A percentile compares a stretch with the other conserved stretches of the same genome.
Evolutionary conservation across 1,140 invertebrate genomes (phyloP).

Genomic region (Cherax quadricarinatus): DNA sequence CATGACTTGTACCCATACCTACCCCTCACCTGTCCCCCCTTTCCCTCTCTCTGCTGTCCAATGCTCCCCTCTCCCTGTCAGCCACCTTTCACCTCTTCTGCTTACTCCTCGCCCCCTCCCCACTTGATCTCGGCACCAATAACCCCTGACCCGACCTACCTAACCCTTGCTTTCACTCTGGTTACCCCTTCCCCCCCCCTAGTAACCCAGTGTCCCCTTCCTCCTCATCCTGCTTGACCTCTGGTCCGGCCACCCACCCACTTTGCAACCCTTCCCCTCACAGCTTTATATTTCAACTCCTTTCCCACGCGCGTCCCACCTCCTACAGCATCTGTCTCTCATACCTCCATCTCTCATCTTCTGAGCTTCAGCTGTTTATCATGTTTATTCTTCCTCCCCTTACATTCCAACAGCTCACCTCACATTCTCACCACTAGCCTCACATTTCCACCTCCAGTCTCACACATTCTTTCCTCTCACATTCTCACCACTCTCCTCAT

Average conservation of each 20-base stretch:
- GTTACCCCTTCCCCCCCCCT: background rate
- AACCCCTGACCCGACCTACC: background rate
- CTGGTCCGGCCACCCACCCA: background rate
- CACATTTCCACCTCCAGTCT: background rate
- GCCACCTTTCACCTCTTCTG: background rate
- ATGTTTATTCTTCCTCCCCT: background rate
- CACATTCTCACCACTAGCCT: background rate
- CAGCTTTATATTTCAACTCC: background rate
- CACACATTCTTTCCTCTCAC: background rate
- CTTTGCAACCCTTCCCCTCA: background rate
- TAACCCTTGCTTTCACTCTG: background rate
- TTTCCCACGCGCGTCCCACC: background rate
- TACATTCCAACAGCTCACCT: background rate
- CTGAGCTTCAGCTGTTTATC: background rate
- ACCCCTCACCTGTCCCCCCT: background rate
- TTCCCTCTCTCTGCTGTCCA: background rate
- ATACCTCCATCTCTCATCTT: background rate
- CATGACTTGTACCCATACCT: background rate
- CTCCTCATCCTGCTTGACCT: background rate
- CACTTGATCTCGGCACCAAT: background rate
- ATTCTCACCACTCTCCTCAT: background rate
- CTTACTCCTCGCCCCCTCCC: background rate
- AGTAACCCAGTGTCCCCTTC: background rate
- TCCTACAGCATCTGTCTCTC: slow-evolving; percentile 3
- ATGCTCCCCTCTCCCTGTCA: background rate